Conservation (phyloP, 37 sponge, comb jelly and placozoan genomes). For the Axinella damicornis region DNA sequence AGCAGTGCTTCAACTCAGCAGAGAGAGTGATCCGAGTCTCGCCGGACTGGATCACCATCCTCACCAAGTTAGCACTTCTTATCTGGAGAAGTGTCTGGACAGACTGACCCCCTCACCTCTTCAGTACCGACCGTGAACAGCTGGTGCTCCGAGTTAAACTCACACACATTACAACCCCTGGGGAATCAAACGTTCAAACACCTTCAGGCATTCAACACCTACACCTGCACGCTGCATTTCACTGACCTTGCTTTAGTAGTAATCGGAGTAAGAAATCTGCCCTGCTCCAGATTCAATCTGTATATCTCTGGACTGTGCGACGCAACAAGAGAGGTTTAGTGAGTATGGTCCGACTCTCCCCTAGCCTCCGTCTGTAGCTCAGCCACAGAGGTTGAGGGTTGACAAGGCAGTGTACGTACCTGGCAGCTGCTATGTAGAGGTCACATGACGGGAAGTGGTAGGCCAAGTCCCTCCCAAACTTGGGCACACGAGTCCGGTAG, state of each 20-base stretch:
- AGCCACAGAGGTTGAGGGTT: too few species aligned
- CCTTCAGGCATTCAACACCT: too few species aligned
- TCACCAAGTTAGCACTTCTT: too few species aligned
- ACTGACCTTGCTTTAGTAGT: constrained; percentile 69
- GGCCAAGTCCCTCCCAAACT: constrained; percentile 93
- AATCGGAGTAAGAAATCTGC: constrained; percentile 81
- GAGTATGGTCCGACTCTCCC: too few species aligned
- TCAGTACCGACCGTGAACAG: constrained; percentile 89
- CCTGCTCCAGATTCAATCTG: constrained; percentile 92
- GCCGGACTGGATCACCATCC: too few species aligned
- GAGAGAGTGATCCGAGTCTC: too few species aligned
- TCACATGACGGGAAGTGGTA: constrained; percentile 95
- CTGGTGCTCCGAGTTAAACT: constrained; percentile 81
- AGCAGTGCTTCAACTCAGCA: neutral
- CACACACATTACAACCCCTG: constrained; percentile 77
- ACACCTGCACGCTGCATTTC: too few species aligned
- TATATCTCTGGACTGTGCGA: constrained; percentile 92
- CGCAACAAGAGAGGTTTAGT: too few species aligned
- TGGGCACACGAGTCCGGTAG: constrained; percentile 90
- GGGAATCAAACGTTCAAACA: neutral
- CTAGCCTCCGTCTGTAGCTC: too few species aligned
- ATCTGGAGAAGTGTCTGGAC: too few species aligned
- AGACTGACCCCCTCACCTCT: constrained; percentile 64
- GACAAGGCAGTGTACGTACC: constrained; percentile 58
- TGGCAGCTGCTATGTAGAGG: constrained; percentile 82